Evolutionary conservation across 2,888 invertebrate species (phyloP).

Genomic region (Reticulitermes lucifugus): DNA sequence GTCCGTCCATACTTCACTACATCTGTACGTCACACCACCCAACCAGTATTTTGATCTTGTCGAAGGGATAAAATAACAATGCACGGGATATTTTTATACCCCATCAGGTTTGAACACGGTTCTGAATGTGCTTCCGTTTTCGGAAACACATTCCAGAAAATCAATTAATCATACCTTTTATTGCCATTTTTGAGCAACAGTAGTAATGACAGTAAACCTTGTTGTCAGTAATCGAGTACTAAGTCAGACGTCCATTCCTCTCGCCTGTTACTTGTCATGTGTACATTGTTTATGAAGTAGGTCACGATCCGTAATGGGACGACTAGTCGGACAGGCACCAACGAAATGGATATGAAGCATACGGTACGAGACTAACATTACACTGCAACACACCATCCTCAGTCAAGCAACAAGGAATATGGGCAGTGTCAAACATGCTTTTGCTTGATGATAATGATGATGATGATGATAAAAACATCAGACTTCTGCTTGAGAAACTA

Average conservation of each 20-base stretch:
- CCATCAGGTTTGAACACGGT: neutral
- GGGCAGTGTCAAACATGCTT: too few species aligned
- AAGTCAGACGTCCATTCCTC: neutral
- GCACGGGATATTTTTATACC: neutral
- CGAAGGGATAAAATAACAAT: neutral
- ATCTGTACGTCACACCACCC: too few species aligned
- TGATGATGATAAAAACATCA: too few species aligned
- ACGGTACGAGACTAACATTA: neutral
- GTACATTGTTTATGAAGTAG: neutral
- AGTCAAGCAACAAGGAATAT: too few species aligned
- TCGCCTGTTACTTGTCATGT: neutral
- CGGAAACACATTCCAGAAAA: neutral
- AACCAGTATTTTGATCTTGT: too few species aligned
- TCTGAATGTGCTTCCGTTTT: neutral
- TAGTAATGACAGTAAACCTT: neutral
- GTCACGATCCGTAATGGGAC: neutral
- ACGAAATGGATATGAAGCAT: neutral
- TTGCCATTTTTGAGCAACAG: neutral
- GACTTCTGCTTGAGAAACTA: too few species aligned
- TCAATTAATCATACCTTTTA: neutral
- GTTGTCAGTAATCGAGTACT: neutral
- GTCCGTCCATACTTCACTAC: too few species aligned
- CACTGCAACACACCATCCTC: neutral
- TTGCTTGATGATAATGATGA: too few species aligned
- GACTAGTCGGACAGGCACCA: neutral